These are phyloP conservation scores for Eurytemora carolleeae DNA, from an alignment of 1,140 invertebrate genomes.

Conservation along the genomic window DNA sequence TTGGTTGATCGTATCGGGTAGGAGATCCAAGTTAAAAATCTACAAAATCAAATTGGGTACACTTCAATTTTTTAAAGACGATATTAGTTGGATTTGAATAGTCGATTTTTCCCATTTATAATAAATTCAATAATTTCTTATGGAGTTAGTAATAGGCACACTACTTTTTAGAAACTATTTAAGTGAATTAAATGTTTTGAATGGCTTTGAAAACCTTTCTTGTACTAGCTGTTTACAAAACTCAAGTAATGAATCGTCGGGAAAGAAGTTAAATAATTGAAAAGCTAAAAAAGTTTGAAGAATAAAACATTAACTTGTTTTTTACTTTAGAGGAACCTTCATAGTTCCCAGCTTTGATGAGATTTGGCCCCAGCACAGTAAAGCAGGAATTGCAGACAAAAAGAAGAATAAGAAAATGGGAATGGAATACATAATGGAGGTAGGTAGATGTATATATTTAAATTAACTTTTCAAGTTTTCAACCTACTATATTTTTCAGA, in stretches of 20 bases:
- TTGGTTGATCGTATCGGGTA: no score
- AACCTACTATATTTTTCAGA: no score
- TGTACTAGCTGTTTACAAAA: no score
- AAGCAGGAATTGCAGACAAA: background rate
- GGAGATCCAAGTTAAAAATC: no score
- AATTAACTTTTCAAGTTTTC: no score
- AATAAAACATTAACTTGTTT: background rate
- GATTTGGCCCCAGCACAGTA: background rate
- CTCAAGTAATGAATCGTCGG: no score
- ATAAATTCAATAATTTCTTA: background rate
- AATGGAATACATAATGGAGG: background rate
- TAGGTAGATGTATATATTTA: no score
- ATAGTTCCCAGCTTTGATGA: background rate
- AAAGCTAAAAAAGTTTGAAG: background rate
- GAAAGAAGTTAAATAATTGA: no score
- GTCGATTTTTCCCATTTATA: background rate
- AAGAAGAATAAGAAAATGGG: background rate
- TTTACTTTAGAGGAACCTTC: background rate
- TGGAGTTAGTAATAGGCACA: background rate
- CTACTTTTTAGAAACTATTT: background rate
- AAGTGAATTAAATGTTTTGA: background rate
- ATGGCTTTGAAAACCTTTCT: no score
- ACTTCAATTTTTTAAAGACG: no score
- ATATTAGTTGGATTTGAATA: background rate
- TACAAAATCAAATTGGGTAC: no score